A percentile compares a stretch with the other conserved stretches of the same genome.
These are phyloP conservation scores for Nymphalis polychloros DNA, from an alignment of 2,888 invertebrate genomes.

Conservation along the genomic window DNA sequence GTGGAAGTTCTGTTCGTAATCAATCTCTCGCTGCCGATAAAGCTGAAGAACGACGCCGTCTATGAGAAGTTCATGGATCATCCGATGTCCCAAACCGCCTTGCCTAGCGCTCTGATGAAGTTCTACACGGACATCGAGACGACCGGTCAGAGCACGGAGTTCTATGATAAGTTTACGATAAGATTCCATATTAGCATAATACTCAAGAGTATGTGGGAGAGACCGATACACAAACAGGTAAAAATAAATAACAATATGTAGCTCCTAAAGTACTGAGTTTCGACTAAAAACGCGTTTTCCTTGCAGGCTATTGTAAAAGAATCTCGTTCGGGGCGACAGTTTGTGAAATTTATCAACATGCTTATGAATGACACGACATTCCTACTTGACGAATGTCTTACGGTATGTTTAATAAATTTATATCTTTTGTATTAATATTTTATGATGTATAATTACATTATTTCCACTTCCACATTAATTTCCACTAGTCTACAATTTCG, in stretches of 20 bases:
- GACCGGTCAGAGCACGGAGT: slow-evolving; percentile 98
- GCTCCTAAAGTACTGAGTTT: not conserved
- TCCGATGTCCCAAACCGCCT: slow-evolving; percentile 85
- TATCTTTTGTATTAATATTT: not conserved
- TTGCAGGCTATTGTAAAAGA: slow-evolving; percentile 91
- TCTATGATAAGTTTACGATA: slow-evolving; percentile 99
- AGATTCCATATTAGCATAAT: slow-evolving; percentile 99
- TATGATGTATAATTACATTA: too few relatives aligned
- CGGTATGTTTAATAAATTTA: slow-evolving; percentile 49
- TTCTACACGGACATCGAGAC: slow-evolving; percentile 99
- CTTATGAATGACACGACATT: slow-evolving; percentile 99
- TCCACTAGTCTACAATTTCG: too few relatives aligned
- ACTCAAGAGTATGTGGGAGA: slow-evolving; percentile 97
- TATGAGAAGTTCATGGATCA: slow-evolving; percentile 93
- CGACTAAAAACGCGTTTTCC: slow-evolving; percentile 16
- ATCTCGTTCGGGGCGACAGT: slow-evolving; percentile 94
- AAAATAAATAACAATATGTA: not conserved
- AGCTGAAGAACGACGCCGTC: slow-evolving; percentile 73
- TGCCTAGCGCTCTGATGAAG: slow-evolving; percentile 96
- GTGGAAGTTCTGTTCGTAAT: slow-evolving; percentile 94
- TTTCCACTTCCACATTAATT: too few relatives aligned
- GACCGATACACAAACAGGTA: slow-evolving; percentile 88
- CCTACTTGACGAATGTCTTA: slow-evolving; percentile 94
- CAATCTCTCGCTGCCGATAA: slow-evolving; percentile 84
- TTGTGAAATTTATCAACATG: slow-evolving; percentile 98